Percentiles rank a stretch among this genome's conserved stretches.
Conservation (phyloP, 2,113 vertebrate species). For the Tamias sibiricus region DNA sequence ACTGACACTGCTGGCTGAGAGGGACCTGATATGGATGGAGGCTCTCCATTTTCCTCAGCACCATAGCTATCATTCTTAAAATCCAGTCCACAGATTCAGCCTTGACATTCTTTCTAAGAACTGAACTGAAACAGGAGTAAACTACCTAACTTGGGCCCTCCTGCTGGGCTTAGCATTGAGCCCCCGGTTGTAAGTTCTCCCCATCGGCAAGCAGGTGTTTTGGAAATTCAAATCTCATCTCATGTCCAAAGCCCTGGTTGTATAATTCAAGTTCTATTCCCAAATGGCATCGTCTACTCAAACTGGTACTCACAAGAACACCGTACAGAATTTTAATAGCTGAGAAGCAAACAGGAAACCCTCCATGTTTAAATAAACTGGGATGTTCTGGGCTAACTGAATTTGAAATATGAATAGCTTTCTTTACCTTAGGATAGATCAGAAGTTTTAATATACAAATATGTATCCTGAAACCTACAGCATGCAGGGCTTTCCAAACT, state of each 20-base stretch:
- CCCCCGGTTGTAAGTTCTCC: no score
- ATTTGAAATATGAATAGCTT: constrained; percentile 32
- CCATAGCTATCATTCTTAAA: background rate
- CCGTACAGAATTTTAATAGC: background rate
- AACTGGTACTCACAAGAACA: background rate
- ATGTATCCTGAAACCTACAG: constrained; percentile 24
- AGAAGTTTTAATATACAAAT: constrained; percentile 1
- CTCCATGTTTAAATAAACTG: constrained; percentile 43
- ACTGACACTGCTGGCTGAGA: background rate
- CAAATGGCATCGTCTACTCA: background rate
- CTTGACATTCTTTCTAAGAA: background rate
- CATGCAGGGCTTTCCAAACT: background rate
- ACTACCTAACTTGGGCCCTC: background rate
- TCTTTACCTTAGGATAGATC: constrained; percentile 16
- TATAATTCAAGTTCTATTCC: constrained; percentile 42
- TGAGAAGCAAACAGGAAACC: constrained; percentile 39
- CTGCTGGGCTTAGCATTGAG: background rate
- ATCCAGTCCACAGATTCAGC: background rate
- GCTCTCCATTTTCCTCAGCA: background rate
- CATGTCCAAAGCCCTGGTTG: background rate
- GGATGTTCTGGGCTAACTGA: background rate
- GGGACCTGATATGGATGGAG: background rate
- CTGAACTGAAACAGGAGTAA: background rate
- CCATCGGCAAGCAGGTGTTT: background rate
- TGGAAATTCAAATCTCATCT: background rate